Percentiles rank a stretch among this genome's conserved stretches.
phyloP scores from a whole-genome alignment of 2,797 vertebrate species.

The Manis crassicaudata region DNA sequence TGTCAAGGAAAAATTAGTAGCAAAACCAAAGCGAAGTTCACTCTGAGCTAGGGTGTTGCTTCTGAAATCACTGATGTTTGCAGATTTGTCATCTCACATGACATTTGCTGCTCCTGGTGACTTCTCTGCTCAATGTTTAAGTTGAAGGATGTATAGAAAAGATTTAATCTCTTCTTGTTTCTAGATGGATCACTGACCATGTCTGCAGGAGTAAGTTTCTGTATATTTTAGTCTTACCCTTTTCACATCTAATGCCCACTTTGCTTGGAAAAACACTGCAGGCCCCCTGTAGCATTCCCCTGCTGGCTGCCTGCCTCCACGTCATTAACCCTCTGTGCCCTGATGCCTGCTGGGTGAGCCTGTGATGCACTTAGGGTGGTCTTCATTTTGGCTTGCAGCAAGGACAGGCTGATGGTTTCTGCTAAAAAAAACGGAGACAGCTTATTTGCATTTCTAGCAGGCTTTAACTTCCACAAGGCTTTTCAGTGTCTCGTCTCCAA shows the following conservation, averaged over 20 bases:
- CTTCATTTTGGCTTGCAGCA: not conserved
- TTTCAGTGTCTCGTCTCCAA: not conserved
- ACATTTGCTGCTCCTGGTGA: not conserved
- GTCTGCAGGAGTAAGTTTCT: constrained; percentile 69
- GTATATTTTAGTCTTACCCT: not conserved
- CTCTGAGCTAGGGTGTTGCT: not conserved
- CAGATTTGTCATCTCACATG: not conserved
- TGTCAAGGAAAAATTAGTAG: not conserved
- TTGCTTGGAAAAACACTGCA: not conserved
- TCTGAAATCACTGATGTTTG: not conserved
- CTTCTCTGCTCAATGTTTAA: not conserved
- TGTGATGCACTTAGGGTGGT: not conserved
- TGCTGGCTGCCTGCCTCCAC: not conserved
- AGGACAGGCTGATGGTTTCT: not conserved
- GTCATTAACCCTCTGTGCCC: not conserved
- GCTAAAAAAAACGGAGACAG: not conserved
- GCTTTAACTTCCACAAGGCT: not conserved
- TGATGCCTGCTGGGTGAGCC: not conserved
- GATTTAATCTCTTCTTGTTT: constrained; percentile 74
- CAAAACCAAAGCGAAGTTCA: constrained; percentile 45
- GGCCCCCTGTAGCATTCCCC: not conserved
- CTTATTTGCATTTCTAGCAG: not conserved
- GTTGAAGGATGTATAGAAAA: not conserved
- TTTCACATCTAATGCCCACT: not conserved
- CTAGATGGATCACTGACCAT: constrained; percentile 56